phyloP scores from a whole-genome alignment of 2,888 invertebrate species.

The Xylophagus ater region DNA sequence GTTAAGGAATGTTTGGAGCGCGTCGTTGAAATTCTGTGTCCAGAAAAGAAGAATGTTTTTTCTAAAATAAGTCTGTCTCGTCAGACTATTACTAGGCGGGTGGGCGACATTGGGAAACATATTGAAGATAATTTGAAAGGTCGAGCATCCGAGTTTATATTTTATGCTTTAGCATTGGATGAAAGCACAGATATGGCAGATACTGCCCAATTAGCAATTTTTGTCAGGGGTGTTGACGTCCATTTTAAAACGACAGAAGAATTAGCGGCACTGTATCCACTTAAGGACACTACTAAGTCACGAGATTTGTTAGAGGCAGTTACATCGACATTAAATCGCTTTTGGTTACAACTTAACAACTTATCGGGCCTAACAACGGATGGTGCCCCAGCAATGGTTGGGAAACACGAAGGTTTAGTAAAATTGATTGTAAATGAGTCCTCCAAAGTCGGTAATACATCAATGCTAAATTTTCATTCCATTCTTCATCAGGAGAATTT shows the following conservation, averaged over 20 bases:
- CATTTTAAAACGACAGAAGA: neutral
- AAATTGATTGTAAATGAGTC: no score
- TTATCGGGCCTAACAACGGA: no score
- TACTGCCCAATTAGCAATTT: neutral
- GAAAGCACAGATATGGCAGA: neutral
- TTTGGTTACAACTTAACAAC: no score
- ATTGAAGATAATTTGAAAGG: no score
- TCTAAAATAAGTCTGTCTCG: neutral
- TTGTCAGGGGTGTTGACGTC: neutral
- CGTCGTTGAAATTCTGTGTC: neutral
- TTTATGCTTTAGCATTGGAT: neutral
- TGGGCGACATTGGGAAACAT: neutral
- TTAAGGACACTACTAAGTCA: constrained; percentile 1
- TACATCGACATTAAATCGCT: no score
- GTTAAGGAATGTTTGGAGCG: neutral
- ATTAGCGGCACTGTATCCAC: neutral
- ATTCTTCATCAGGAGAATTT: no score
- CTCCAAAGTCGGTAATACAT: no score
- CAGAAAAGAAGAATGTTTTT: neutral
- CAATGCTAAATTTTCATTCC: no score
- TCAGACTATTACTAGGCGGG: neutral
- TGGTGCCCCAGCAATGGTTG: no score
- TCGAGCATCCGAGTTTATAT: neutral
- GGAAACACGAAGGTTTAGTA: no score
- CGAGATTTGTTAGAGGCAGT: no score